Conservation (phyloP, 2,113 vertebrate genomes). For the Dasyprocta punctata region DNA sequence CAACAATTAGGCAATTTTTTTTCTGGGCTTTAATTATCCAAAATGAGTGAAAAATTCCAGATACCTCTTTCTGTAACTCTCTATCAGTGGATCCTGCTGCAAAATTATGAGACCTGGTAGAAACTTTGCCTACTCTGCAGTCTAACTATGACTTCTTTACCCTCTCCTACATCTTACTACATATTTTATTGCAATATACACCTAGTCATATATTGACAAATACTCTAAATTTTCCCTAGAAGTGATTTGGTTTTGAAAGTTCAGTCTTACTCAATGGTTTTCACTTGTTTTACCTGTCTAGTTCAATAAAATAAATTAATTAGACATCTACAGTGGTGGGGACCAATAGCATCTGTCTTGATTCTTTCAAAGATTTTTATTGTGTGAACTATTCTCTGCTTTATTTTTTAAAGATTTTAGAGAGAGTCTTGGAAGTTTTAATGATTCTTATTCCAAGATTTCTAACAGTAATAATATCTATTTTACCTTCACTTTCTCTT, state of each 20-base stretch:
- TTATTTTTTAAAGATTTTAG: neutral
- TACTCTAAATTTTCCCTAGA: neutral
- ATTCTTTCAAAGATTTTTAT: neutral
- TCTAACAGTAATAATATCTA: neutral
- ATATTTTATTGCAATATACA: accelerated
- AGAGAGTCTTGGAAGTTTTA: neutral
- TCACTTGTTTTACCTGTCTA: neutral
- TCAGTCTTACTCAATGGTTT: neutral
- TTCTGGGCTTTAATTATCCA: neutral
- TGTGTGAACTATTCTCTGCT: neutral
- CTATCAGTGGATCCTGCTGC: neutral
- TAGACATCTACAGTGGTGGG: neutral
- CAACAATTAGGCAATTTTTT: neutral
- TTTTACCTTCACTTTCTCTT: neutral
- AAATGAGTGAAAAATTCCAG: neutral
- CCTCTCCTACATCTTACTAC: neutral
- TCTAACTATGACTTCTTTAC: neutral
- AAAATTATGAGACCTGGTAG: neutral
- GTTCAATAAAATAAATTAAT: neutral
- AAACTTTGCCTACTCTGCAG: neutral
- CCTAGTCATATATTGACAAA: neutral
- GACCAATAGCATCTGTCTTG: neutral
- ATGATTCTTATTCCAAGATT: neutral
- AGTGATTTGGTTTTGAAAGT: neutral
- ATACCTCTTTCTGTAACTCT: neutral